A percentile compares a stretch with the other conserved stretches of the same genome.
Conservation (phyloP, 2,113 vertebrate species). For the Eptesicus fuscus region DNA sequence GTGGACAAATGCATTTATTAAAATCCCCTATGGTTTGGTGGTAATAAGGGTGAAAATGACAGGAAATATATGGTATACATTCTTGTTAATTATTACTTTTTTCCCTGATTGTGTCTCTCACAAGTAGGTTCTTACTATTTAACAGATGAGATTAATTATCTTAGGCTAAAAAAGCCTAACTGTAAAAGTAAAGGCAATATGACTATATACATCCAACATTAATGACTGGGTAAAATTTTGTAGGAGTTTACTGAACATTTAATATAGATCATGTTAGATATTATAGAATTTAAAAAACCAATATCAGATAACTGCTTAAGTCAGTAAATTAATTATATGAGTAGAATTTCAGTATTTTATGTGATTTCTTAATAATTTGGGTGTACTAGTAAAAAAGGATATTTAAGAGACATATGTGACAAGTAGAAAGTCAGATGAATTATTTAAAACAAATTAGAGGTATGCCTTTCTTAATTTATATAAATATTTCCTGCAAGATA, state of each 20-base stretch:
- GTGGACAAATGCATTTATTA: not conserved
- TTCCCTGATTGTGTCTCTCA: not conserved
- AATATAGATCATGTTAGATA: not conserved
- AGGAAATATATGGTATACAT: not conserved
- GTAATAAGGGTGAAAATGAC: not conserved
- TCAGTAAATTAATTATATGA: conserved; percentile 30
- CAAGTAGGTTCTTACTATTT: not conserved
- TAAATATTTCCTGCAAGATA: conserved; percentile 62
- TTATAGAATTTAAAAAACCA: not conserved
- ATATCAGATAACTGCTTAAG: conserved; percentile 3
- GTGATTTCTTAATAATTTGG: not conserved
- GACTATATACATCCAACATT: not conserved
- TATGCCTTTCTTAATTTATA: conserved; percentile 65
- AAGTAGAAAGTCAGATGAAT: conserved; percentile 50
- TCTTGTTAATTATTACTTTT: not conserved
- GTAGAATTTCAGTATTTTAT: not conserved
- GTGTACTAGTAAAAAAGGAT: not conserved
- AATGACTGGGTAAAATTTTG: not conserved
- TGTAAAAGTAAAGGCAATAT: not conserved
- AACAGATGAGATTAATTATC: not conserved
- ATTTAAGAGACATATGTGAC: conserved; percentile 45
- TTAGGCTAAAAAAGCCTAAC: not conserved
- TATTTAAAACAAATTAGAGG: conserved; percentile 73
- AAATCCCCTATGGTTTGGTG: not conserved
- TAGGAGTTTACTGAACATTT: not conserved